These are phyloP conservation scores for Lophius americanus DNA, from an alignment of 2,797 vertebrate species.

Conservation along the genomic window DNA sequence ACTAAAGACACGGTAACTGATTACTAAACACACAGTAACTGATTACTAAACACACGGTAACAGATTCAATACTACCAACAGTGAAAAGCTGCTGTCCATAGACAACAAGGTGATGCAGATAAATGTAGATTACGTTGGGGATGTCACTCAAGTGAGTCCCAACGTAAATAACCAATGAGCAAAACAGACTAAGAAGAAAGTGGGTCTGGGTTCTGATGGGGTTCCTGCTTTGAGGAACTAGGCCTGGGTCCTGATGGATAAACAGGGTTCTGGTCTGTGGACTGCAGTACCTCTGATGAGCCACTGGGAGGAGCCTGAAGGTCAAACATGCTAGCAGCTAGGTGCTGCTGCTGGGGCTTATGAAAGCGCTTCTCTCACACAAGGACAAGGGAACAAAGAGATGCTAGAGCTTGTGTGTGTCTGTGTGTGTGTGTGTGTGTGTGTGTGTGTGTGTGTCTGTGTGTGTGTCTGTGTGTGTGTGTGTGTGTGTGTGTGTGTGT, in stretches of 20 bases:
- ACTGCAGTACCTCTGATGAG: conserved; percentile 47
- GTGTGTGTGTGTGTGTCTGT: conserved; percentile 24
- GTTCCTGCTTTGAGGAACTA: too few species aligned
- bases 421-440: conserved; percentile 19
- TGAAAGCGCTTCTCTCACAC: conserved; percentile 74
- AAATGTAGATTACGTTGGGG: too few species aligned
- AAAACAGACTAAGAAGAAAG: too few species aligned
- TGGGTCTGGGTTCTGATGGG: too few species aligned
- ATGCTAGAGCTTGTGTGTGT: conserved; percentile 67
- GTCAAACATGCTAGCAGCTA: conserved; percentile 78
- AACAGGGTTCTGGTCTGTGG: conserved; percentile 13
- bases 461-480: conserved; percentile 15
- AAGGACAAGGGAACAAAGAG: conserved; percentile 82
- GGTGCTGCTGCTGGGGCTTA: conserved; percentile 66
- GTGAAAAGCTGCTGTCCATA: too few species aligned
- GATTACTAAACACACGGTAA: too few species aligned
- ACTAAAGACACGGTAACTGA: too few species aligned
- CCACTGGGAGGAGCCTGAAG: conserved; percentile 79
- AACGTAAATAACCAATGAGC: too few species aligned
- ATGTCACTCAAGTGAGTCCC: too few species aligned
- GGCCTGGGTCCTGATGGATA: neutral
- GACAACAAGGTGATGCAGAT: too few species aligned
- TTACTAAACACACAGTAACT: too few species aligned
- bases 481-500: conserved; percentile 14
- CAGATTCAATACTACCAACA: too few species aligned